phyloP scores from a whole-genome alignment of 2,888 invertebrate species.

The Elmis aenea region DNA sequence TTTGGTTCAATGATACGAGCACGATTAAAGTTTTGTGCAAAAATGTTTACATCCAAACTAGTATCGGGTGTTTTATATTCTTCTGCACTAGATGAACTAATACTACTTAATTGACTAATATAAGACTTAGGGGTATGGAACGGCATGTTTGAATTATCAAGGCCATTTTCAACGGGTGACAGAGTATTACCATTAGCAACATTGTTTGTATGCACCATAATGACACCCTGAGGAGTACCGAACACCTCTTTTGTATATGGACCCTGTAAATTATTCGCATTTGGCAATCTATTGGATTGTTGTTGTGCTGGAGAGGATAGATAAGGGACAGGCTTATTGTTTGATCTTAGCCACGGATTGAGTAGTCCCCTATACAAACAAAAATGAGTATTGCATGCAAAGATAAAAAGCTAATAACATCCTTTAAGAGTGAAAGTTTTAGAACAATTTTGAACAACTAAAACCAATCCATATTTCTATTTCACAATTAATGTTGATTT shows the following conservation, averaged over 20 bases:
- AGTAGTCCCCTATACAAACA: constrained; percentile 56
- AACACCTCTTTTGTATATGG: constrained; percentile 15
- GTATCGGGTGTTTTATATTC: constrained; percentile 40
- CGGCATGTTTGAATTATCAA: constrained; percentile 12
- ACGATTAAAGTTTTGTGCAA: constrained; percentile 31
- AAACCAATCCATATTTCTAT: too few relatives aligned
- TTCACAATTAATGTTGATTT: too few relatives aligned
- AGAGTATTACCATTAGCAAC: too few relatives aligned
- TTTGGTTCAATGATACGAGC: constrained; percentile 33
- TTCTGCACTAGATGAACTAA: constrained; percentile 34
- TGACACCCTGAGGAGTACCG: constrained; percentile 23
- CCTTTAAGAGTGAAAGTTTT: constrained; percentile 7
- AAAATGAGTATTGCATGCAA: constrained; percentile 48
- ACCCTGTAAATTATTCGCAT: constrained; percentile 8
- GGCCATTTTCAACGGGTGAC: neutral
- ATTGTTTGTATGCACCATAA: constrained; percentile 18
- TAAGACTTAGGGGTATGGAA: constrained; percentile 31
- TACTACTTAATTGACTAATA: constrained; percentile 33
- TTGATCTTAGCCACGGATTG: too few relatives aligned
- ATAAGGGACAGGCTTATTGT: too few relatives aligned
- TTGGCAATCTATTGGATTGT: too few relatives aligned
- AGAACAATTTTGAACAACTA: constrained; percentile 1
- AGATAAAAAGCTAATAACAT: constrained; percentile 25
- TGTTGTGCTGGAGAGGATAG: too few relatives aligned
- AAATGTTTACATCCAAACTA: constrained; percentile 27